Base-by-base conservation (phyloP, 2,888 invertebrate species). In the Gibbula magus region DNA sequence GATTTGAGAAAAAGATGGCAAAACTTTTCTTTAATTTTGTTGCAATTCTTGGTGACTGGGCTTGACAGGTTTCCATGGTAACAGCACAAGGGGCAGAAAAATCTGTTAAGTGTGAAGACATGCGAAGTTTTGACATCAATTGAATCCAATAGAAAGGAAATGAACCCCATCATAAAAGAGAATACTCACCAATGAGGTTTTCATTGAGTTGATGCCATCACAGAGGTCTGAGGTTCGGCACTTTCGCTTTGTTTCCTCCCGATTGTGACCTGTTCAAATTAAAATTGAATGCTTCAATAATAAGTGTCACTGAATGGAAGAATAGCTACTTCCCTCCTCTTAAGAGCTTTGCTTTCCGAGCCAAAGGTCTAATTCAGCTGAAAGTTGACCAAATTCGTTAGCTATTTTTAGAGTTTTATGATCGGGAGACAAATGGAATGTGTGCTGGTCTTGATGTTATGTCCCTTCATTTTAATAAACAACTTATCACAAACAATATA, bases 101-200 rank as follows among this genome's bases (percentile, higher is more conserved):
- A 76, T 82, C 77, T 77, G 83, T 80, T 81, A 83, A 83, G 80
- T 80, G 81, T 82, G 77, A 79, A 78, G 79, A 78, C 80, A 80
- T 83, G 82, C 79, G 82, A 82, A 82, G 80, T 80, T 82, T 82
- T 80, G 82, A 82, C 82, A 80, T 82, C 78, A 79, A 82, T 81
- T 80, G 80, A 61, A 74, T 75, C 79, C 75, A 83, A 82, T 82
- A 79, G 80, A 81, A 79, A 83, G 83, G 83, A 83, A 83, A 83
- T 83, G 83, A 81, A 83, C 56, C 61, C 80, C 79, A 76, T 79
- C 80, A 80, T 80, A 78, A 83, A 81, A 81, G 83, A 81, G 77
- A 75, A 73, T 53, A 79, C 83, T 79, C 80, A 79, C 81, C 83
- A 66, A 54, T 76, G 79, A 75, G 70, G 45, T 74, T 70, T 54